Evolutionary conservation across 2,113 vertebrate species (phyloP).

Genomic region (Oreochromis tanganicae): DNA sequence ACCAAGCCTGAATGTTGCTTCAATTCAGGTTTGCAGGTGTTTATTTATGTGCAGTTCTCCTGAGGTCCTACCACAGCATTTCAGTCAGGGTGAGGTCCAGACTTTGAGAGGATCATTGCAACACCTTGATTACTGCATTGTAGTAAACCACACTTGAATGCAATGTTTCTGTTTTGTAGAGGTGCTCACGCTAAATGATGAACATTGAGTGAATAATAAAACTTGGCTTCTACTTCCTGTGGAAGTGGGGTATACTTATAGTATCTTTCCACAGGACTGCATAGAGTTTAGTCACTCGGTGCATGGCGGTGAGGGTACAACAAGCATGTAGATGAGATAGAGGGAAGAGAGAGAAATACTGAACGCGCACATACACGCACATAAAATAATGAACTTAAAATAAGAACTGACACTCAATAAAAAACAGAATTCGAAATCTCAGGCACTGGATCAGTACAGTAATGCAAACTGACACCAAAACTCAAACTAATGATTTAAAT

Average conservation of each 20-base stretch:
- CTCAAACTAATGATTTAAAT: neutral
- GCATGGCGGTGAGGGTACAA: neutral
- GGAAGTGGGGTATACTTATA: accelerated
- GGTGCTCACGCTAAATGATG: neutral
- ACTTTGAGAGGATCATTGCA: neutral
- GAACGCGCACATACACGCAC: neutral
- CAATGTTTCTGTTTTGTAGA: neutral
- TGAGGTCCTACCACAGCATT: neutral
- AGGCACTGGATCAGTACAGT: neutral
- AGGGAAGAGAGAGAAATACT: neutral
- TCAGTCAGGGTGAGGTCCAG: neutral
- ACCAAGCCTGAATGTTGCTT: neutral
- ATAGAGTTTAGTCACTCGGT: neutral
- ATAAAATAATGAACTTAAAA: neutral
- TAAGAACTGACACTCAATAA: neutral
- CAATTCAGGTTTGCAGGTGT: neutral
- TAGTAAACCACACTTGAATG: accelerated
- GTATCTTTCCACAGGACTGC: neutral
- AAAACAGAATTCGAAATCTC: neutral
- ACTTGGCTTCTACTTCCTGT: neutral
- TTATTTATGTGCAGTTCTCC: neutral
- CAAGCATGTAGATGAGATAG: neutral
- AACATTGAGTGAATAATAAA: neutral
- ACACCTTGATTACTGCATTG: neutral
- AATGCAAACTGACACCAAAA: neutral